Evolutionary conservation across 1,140 invertebrate species (phyloP).

Genomic region (Cepaea nemoralis): DNA sequence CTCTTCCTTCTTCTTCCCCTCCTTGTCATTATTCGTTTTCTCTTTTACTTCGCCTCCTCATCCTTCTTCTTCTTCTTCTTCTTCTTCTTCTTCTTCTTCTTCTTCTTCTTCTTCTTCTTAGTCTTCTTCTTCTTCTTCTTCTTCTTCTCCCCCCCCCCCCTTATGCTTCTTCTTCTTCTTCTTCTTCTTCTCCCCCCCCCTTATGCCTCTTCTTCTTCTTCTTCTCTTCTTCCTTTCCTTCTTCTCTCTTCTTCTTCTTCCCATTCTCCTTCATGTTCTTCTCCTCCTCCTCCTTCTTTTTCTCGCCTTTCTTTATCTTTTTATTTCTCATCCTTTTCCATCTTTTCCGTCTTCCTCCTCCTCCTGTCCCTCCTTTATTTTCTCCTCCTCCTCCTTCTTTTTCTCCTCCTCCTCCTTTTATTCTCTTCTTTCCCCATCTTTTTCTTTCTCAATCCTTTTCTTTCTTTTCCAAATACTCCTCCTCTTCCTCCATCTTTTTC

Average conservation of each 20-base stretch:
- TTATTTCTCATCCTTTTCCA: too few species aligned
- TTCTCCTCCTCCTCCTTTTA: too few species aligned
- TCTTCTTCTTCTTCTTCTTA: background rate
- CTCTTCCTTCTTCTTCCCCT: constrained; percentile 3
- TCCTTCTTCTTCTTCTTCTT: constrained; percentile 20
- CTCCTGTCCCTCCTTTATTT: background rate
- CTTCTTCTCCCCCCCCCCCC: too few species aligned
- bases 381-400: too few species aligned
- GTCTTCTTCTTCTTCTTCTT: background rate
- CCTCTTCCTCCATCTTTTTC: too few species aligned
- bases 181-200: background rate
- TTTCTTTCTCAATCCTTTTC: constrained; percentile 52
- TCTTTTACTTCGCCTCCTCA: too few species aligned
- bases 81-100: background rate
- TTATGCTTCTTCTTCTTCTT: too few species aligned
- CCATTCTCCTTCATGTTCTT: background rate
- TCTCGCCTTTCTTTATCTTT: too few species aligned
- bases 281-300: background rate
- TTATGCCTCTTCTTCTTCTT: constrained; percentile 14
- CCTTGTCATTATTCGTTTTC: too few species aligned
- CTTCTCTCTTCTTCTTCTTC: background rate
- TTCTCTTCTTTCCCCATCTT: background rate
- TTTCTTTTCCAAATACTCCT: too few species aligned
- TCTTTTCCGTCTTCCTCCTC: background rate
- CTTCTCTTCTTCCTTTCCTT: background rate